Base-by-base conservation (phyloP, 2,888 invertebrate species). In the Chalcosyrphus nemorum region DNA sequence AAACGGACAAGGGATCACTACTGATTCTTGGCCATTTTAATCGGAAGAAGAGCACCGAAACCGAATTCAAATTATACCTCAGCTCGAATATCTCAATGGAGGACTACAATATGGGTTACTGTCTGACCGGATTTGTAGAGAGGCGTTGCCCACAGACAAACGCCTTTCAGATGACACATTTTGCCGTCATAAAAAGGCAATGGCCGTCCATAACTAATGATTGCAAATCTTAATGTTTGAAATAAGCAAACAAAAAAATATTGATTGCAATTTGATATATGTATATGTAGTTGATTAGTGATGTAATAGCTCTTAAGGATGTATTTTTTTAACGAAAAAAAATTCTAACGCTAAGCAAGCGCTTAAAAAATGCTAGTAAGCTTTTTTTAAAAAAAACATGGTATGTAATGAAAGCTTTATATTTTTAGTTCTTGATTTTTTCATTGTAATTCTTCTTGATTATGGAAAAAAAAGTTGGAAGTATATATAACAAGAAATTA, bases 71-170 rank as follows among this genome's bases (percentile, higher is more conserved):
- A 94, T 92, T 96, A 90, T 95, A 95, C 92, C 93, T 97, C 89
- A 96, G 96, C 81, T 96, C 96, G 81, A 96, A 96, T 92, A 96
- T 97, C 88, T 95, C 95, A 54, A 94, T 95, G 89, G 95, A 96
- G 61, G 97, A 97, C 92, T 96, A 96, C 93, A 96, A 96, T 92
- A 96, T 96, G 95, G 97, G 97, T 59, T 97, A 97, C 93, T 96
- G 96, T 89, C 95, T 97, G 94, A 97, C 96, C 0, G 97, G 97
- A 9, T 96, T 95, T 9, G 92, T 97, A 89, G 97, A 97, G 90
- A 93, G 96, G 15, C 96, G 96, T 87, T 94, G 94, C 90, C 94
- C 95, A 87, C 94, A 94, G 89, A 94, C 94, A 87, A 95, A 95
- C 92, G 93, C 93, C 89, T 95, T 96, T 92, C 96, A 96, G 91